Evolutionary conservation across 1,140 invertebrate genomes (phyloP), one percentile per base, ranked within the genome.

Genomic region (Lycorma delicatula): DNA sequence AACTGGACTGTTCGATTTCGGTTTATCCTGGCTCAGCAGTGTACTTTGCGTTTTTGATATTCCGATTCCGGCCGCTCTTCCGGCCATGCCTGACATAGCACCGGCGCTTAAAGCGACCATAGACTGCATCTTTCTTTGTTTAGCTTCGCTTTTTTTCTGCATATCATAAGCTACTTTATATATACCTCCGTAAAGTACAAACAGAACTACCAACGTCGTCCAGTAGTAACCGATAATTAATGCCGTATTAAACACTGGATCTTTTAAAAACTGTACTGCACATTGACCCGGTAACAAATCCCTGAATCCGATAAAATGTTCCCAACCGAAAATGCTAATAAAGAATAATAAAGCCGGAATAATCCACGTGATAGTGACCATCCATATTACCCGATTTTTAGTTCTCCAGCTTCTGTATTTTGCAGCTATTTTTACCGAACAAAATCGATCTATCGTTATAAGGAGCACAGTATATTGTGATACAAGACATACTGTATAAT

Each of bases 391-490:
- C 63, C 89, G 82, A 59, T 85, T 84, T 66, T 96, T 93, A 0
- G 97, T 99, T 44, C 97, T 78, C 97, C 97, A 99, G 65, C 90
- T 86, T 48, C 97, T 80, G 74, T 99, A 99, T 67, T 89, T 89
- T 0, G 97, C 93, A 1, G 97, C 96, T 59, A 98, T 97, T 79
- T 97, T 98, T 0, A 99, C 97, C 6, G 95, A 98, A 73, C 96
- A 99, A 75, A 96, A 99, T 60, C 97, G 28, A 74, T 99, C 97
- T 50, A 98, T 92, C 12, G 97, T 99, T 63, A 99, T 99, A 47
- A 98, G 79, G 25, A 99, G 82, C 1, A 99, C 97, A 0, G 97
- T 99, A 72, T 99, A 99, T 72, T 99, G 97, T 1, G 96, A 98
- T 3, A 98, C 95, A 20, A 99, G 78, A 70, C 97, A 99, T 1